These are phyloP conservation scores for Polietes domitor DNA, from an alignment of 2,888 invertebrate genomes.

Conservation along the genomic window DNA sequence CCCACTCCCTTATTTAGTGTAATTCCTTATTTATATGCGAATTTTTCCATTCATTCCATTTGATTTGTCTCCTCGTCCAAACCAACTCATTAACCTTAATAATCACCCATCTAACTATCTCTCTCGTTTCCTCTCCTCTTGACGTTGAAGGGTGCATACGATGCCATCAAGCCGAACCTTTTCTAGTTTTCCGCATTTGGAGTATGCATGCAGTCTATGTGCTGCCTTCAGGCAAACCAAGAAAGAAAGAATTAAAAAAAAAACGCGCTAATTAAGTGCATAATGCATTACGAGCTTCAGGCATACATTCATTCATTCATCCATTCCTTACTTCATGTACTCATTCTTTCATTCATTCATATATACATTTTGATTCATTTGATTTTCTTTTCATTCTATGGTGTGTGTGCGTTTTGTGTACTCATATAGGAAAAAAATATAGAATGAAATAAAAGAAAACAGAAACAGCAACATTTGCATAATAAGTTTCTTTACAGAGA, in stretches of 20 bases:
- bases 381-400: slow-evolving; percentile 21
- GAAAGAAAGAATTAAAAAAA: background rate
- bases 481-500: slow-evolving; percentile 37
- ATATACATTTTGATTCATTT: slow-evolving; percentile 26
- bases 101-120: too few species aligned
- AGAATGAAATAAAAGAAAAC: slow-evolving; percentile 24
- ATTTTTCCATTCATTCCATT: too few species aligned
- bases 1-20: too few species aligned
- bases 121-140: too few species aligned
- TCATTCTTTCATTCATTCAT: background rate
- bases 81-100: too few species aligned
- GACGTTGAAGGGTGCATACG: too few species aligned
- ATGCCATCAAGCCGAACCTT: background rate
- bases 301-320: slow-evolving; percentile 8
- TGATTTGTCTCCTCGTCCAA: too few species aligned
- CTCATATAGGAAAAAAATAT: background rate
- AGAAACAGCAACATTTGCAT: slow-evolving; percentile 62
- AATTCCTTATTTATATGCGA: too few species aligned
- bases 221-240: slow-evolving; percentile 47
- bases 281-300: slow-evolving; percentile 56
- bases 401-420: background rate
- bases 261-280: slow-evolving; percentile 64
- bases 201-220: slow-evolving; percentile 25
- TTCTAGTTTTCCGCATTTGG: background rate
- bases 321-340: background rate